phyloP scores from a whole-genome alignment of 2,797 vertebrate genomes.

The Esox lucius region DNA sequence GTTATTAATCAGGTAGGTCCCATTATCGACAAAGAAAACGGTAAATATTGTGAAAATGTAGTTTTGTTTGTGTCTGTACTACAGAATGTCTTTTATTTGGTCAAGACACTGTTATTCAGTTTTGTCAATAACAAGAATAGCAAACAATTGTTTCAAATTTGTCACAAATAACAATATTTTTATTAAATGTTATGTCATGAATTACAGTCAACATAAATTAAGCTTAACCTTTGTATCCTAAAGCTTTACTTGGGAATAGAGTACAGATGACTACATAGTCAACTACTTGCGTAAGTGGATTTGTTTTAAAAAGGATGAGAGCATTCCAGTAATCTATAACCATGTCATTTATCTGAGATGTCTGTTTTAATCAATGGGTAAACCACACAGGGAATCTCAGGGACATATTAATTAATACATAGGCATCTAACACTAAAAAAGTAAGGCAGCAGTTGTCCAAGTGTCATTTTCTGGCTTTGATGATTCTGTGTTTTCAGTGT shows the following conservation, averaged over 20 bases:
- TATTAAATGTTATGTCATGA: background rate
- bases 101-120: background rate
- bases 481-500: background rate
- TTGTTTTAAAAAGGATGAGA: conserved; percentile 14
- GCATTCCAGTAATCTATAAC: conserved; percentile 21
- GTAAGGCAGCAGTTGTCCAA: conserved; percentile 5
- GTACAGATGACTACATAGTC: background rate
- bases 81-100: background rate
- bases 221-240: background rate
- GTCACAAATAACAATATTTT: background rate
- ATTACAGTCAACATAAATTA: background rate
- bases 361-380: conserved; percentile 13
- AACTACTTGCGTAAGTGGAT: background rate
- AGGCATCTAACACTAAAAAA: conserved; percentile 8
- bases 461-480: conserved; percentile 3
- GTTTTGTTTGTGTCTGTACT: background rate
- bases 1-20: conserved; percentile 21
- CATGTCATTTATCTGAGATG: background rate
- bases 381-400: conserved; percentile 14
- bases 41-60: conserved; percentile 8
- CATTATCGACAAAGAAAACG: conserved; percentile 17
- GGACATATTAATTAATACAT: background rate
- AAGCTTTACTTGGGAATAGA: background rate
- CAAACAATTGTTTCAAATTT: no score
- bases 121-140: background rate